Evolutionary conservation across 2,113 vertebrate genomes (phyloP).

Genomic region (Peromyscus leucopus): DNA sequence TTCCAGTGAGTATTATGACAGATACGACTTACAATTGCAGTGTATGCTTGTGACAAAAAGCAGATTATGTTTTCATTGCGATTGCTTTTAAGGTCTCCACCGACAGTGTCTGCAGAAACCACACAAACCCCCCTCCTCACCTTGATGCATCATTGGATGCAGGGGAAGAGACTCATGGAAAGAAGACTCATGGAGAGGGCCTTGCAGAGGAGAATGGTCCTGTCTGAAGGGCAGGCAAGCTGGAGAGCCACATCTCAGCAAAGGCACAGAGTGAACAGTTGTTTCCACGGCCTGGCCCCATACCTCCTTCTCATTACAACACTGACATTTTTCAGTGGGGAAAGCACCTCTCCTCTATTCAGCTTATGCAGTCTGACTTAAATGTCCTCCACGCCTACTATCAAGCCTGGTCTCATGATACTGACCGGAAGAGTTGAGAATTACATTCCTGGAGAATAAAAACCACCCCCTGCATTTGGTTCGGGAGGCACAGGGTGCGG

Average conservation of each 20-base stretch:
- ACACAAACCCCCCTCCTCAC: not conserved
- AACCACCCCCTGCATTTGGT: not conserved
- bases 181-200: not conserved
- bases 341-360: not conserved
- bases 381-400: not conserved
- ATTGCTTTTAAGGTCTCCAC: constrained; percentile 16
- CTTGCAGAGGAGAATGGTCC: no score
- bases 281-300: not conserved
- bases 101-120: not conserved
- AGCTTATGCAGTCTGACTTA: not conserved
- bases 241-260: not conserved
- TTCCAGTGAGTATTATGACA: not conserved
- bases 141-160: not conserved
- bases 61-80: not conserved
- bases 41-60: not conserved
- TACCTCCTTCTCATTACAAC: not conserved
- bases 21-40: not conserved
- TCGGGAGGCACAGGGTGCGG: not conserved
- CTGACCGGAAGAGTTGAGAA: not conserved
- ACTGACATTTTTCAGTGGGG: not conserved
- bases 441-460: not conserved
- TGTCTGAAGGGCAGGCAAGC: not conserved
- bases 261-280: not conserved
- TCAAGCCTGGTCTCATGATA: not conserved
- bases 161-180: not conserved